phyloP scores from a whole-genome alignment of 2,113 vertebrate species.

The Leucopsar rothschildi region DNA sequence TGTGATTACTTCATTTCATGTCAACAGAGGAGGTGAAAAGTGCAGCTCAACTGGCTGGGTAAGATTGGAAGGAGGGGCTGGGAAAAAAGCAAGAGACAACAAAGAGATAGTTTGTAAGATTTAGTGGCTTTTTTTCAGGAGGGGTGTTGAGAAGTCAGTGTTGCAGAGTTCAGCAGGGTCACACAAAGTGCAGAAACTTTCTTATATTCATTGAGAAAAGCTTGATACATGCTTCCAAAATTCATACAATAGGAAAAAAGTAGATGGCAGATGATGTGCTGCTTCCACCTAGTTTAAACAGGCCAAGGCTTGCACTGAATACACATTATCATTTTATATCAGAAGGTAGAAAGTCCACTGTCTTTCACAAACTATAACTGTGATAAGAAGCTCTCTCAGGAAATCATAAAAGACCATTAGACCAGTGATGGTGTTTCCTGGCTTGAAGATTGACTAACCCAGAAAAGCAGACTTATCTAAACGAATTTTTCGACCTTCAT shows the following conservation, averaged over 20 bases:
- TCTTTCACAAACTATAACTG: slow-evolving; percentile 62
- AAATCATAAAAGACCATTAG: slow-evolving; percentile 57
- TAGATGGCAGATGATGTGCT: slow-evolving; percentile 21
- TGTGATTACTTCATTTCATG: slow-evolving; percentile 85
- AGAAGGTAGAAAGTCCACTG: slow-evolving; percentile 67
- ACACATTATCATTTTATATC: slow-evolving; percentile 29
- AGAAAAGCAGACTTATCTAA: not conserved
- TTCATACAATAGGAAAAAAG: not conserved
- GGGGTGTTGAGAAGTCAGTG: slow-evolving; percentile 78
- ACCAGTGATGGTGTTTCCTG: slow-evolving; percentile 1
- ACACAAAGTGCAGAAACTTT: slow-evolving; percentile 83
- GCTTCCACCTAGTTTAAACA: slow-evolving; percentile 14
- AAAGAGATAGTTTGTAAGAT: slow-evolving; percentile 83
- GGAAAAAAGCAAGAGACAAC: slow-evolving; percentile 71
- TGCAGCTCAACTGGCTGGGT: slow-evolving; percentile 76
- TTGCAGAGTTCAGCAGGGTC: slow-evolving; percentile 86
- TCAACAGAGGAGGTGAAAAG: slow-evolving; percentile 82
- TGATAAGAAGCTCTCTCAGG: slow-evolving; percentile 62
- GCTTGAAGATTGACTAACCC: not conserved
- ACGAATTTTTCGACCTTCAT: not conserved
- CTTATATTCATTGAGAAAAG: slow-evolving; percentile 47
- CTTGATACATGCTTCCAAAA: slow-evolving; percentile 7
- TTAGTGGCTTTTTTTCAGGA: slow-evolving; percentile 79
- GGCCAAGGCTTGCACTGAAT: not conserved
- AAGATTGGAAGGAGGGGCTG: slow-evolving; percentile 76